Percentiles rank a stretch among this genome's conserved stretches.
phyloP scores from a whole-genome alignment of 2,888 invertebrate species.

The Heliconius aoede region DNA sequence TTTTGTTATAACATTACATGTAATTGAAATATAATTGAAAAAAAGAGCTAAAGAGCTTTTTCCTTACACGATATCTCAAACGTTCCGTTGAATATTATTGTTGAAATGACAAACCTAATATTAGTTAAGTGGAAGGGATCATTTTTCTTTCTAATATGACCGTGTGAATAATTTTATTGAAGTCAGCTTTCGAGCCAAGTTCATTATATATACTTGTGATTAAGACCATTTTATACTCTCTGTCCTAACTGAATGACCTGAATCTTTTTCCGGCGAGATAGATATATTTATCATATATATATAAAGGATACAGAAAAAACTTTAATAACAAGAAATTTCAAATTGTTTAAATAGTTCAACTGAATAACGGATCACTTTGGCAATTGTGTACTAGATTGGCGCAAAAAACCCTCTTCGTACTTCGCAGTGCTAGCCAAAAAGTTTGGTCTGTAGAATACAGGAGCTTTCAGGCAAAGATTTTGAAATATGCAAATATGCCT shows the following conservation, averaged over 20 bases:
- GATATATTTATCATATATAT: too few relatives aligned
- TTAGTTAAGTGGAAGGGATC: not conserved
- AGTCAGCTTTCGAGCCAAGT: slow-evolving; percentile 6
- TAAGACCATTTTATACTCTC: too few relatives aligned
- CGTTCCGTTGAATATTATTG: slow-evolving; percentile 10
- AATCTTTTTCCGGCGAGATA: too few relatives aligned
- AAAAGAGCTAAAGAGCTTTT: slow-evolving; percentile 4
- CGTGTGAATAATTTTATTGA: slow-evolving; percentile 9
- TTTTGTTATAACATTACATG: not conserved
- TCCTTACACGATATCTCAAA: slow-evolving; percentile 15
- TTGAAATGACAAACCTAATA: slow-evolving; percentile 20
- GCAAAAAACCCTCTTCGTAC: not conserved
- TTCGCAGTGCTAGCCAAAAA: not conserved
- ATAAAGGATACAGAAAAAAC: not conserved
- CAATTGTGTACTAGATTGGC: not conserved
- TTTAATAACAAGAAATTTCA: not conserved
- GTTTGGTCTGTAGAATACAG: slow-evolving; percentile 8
- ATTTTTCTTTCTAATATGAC: slow-evolving; percentile 7
- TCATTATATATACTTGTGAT: not conserved
- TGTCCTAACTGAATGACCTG: too few relatives aligned
- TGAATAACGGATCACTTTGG: not conserved
- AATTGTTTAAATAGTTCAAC: not conserved
- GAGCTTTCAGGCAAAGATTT: slow-evolving; percentile 17
- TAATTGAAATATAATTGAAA: slow-evolving; percentile 10
- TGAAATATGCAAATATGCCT: slow-evolving; percentile 27